A percentile compares a stretch with the other conserved stretches of the same genome.
phyloP scores from a whole-genome alignment of 2,797 vertebrate genomes.

The Dryobates pubescens region DNA sequence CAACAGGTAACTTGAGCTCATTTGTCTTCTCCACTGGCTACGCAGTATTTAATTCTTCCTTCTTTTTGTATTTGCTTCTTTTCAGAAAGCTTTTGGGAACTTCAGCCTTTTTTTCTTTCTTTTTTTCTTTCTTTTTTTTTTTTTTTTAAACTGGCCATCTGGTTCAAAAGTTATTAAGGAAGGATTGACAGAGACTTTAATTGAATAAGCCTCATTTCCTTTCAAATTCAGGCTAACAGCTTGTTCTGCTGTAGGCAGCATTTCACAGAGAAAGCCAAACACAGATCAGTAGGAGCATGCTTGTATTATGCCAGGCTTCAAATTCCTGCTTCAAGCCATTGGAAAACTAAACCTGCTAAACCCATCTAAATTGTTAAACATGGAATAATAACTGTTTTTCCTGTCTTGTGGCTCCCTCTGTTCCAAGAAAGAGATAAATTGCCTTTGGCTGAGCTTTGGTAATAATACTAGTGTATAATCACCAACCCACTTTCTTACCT shows the following conservation, averaged over 20 bases:
- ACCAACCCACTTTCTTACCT: not conserved
- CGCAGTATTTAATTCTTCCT: not conserved
- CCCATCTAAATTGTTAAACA: not conserved
- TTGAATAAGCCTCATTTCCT: conserved; percentile 50
- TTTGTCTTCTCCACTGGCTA: not conserved
- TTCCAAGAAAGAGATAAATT: not conserved
- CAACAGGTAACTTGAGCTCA: not conserved
- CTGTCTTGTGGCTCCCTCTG: not conserved
- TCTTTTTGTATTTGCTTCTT: not conserved
- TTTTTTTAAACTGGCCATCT: not conserved
- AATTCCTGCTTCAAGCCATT: not conserved
- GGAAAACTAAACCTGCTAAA: conserved; percentile 21
- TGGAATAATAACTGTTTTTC: not conserved
- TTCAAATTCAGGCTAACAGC: conserved; percentile 21
- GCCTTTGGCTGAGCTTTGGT: not conserved
- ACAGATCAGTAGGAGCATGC: not conserved
- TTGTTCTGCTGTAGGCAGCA: conserved; percentile 43
- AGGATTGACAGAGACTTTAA: conserved; percentile 13
- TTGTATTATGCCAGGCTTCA: not conserved
- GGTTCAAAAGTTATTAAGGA: conserved; percentile 35
- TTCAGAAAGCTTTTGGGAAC: not conserved
- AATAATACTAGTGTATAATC: not conserved
- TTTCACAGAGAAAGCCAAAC: conserved; percentile 21
- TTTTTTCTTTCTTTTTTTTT: not conserved
- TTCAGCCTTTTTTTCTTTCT: not conserved